Conservation (phyloP, 2,113 vertebrate genomes). For the Oceanites oceanicus region DNA sequence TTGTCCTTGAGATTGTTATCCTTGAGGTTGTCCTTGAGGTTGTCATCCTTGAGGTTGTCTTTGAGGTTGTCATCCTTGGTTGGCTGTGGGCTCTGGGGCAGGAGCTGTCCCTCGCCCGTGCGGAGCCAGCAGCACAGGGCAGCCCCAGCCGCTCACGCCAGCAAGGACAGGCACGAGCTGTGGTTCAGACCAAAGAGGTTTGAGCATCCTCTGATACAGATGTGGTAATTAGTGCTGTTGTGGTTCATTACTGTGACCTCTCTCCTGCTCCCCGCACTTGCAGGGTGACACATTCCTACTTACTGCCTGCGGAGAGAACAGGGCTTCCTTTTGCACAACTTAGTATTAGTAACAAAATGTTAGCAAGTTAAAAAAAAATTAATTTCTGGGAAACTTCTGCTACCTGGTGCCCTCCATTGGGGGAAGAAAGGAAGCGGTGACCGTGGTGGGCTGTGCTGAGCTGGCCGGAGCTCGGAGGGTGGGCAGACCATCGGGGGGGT, state of each 20-base stretch:
- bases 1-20: background rate
- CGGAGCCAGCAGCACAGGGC: background rate
- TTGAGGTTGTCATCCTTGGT: background rate
- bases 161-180: background rate
- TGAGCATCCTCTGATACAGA: background rate
- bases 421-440: background rate
- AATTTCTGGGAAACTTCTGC: background rate
- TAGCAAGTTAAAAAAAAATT: no score
- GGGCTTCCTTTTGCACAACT: background rate
- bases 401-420: background rate
- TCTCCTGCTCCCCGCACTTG: background rate
- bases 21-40: background rate
- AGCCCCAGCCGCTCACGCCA: background rate
- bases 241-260: background rate
- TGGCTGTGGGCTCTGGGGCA: background rate
- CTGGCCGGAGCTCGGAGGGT: background rate
- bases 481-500: background rate
- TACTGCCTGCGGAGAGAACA: accelerated
- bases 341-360: background rate
- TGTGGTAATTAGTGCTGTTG: background rate
- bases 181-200: background rate
- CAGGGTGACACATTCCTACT: background rate
- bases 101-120: background rate
- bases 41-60: background rate
- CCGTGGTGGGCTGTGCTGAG: background rate